Evolutionary conservation across 2,113 vertebrate species (phyloP).

Genomic region (Eulacestoma nigropectus): DNA sequence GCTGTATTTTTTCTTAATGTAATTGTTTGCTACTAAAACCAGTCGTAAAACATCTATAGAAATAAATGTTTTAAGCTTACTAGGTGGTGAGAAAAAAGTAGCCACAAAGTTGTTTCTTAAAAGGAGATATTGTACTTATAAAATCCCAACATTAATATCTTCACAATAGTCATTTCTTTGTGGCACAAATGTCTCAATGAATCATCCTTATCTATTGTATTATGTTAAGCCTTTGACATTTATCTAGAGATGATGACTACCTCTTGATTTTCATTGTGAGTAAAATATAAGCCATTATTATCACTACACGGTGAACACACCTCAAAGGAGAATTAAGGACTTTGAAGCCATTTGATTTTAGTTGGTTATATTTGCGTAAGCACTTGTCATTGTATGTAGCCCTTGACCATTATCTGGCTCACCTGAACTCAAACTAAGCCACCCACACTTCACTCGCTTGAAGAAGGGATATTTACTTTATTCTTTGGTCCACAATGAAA

Average conservation of each 20-base stretch:
- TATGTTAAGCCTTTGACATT: not conserved
- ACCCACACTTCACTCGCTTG: not conserved
- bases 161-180: not conserved
- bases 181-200: not conserved
- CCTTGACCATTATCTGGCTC: not conserved
- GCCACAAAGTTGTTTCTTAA: not conserved
- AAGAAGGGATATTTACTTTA: not conserved
- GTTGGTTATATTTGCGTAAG: not conserved
- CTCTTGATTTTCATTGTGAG: not conserved
- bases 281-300: not conserved
- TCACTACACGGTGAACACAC: not conserved
- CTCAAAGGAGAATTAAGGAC: not conserved
- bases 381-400: not conserved
- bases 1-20: not conserved
- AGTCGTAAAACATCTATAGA: not conserved
- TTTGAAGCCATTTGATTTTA: not conserved
- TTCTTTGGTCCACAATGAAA: not conserved
- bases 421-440: not conserved
- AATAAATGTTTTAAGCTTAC: not conserved
- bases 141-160: not conserved
- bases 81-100: not conserved
- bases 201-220: not conserved
- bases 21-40: not conserved
- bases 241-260: not conserved
- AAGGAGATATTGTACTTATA: not conserved